Base-by-base conservation (phyloP, 37 sponge, comb jelly and placozoan genomes). In the Agelas oroides region DNA sequence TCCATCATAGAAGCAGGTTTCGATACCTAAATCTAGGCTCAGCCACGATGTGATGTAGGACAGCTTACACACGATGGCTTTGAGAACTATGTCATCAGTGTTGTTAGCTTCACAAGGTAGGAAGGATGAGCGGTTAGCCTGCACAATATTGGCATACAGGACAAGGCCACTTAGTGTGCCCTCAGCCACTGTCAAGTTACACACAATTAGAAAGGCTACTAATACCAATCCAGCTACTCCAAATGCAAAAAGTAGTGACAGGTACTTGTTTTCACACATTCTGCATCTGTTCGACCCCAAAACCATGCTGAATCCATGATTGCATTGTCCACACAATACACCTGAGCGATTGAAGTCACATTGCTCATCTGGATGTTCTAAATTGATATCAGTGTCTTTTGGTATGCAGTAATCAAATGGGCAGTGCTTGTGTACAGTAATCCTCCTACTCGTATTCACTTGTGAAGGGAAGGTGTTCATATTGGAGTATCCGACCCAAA, bases 291-390 rank as follows among this genome's bases (percentile, higher is more conserved):
- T 34, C 1, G 67, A 24, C 28, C 67, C 67, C 27, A 66, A 33
- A 16, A 33, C 18, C 1, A 24, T 17, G 33, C 67, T 66, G 1
- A 66, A 24, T 25, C 67, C 67, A 25, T 66, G 33, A 1, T n/a
- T 66, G 67, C 67, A 66, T 27, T 66, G 17, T 66, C 67, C 67
- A 66, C 67, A 66, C 1, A 66, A 33, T 15, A 66, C 67, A 25
- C 16, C 33, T 1, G 33, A 16, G 2, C 67, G 67, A n/a, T 66
- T 66, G 33, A 34, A 15, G 16, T 33, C 33, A 33, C 67, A 66
- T 33, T 66, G 67, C 33, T 17, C 23, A 66, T 66, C 33, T 66
- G 30, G 28, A 66, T 17, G 0, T 24, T 25, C 25, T 34, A 24
- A 17, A 66, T 66, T 0, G 16, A 17, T 66, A 24, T 17, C 67